Conservation (phyloP, 2,797 vertebrate genomes). For the Crenichthys baileyi region DNA sequence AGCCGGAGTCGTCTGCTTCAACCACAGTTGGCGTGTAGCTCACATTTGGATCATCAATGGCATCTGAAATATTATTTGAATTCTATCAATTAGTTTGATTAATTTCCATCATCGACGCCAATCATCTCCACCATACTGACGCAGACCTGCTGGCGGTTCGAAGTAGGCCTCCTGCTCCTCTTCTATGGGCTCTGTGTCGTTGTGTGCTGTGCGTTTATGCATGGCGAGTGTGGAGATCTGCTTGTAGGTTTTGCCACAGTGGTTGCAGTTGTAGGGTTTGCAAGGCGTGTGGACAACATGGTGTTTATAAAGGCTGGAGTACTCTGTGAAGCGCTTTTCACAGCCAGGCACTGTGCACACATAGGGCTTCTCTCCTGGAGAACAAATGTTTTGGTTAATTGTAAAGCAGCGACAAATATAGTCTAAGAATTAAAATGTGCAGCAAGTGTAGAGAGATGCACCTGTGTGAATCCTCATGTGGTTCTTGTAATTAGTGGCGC, state of each 20-base stretch:
- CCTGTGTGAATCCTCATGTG: slow-evolving; percentile 99
- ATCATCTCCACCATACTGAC: background rate
- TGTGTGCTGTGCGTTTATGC: slow-evolving; percentile 98
- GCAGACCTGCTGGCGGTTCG: slow-evolving; percentile 91
- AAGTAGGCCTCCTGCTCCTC: slow-evolving; percentile 97
- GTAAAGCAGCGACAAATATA: too few species aligned
- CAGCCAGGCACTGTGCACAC: slow-evolving; percentile 98
- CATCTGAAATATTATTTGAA: slow-evolving; percentile 76
- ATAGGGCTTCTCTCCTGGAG: slow-evolving; percentile 95
- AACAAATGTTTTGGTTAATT: background rate
- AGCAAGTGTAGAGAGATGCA: slow-evolving; percentile 45
- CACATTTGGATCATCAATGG: slow-evolving; percentile 91
- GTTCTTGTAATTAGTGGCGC: slow-evolving; percentile 99
- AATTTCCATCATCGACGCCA: background rate
- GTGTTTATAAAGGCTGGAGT: slow-evolving; percentile 99
- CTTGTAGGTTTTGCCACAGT: slow-evolving; percentile 99
- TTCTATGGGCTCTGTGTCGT: slow-evolving; percentile 97
- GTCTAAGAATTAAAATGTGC: background rate
- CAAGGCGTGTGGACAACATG: slow-evolving; percentile 98
- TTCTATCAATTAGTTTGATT: background rate
- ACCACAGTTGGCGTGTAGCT: slow-evolving; percentile 88
- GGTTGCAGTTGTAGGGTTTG: slow-evolving; percentile 99
- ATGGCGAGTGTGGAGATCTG: slow-evolving; percentile 98
- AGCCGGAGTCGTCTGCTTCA: slow-evolving; percentile 91
- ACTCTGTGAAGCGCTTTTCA: slow-evolving; percentile 98